phyloP scores from a whole-genome alignment of 2,797 vertebrate genomes.

The Arnoldichthys spilopterus region DNA sequence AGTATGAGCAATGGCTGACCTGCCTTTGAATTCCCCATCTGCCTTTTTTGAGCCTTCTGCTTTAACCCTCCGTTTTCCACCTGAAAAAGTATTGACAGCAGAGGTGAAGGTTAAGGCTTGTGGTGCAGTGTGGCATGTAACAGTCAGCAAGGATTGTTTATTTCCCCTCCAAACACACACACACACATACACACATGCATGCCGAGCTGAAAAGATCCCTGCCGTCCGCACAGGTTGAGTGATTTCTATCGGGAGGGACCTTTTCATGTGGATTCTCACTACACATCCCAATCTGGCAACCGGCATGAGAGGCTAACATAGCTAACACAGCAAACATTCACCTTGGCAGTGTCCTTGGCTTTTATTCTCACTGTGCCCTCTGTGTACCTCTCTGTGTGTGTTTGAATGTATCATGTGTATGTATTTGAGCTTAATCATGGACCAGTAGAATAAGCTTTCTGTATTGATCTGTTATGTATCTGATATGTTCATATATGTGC shows the following conservation, averaged over 20 bases:
- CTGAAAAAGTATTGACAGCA: neutral
- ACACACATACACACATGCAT: neutral
- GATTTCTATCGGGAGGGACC: neutral
- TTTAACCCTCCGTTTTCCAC: neutral
- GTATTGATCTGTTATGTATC: neutral
- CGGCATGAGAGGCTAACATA: constrained; percentile 2
- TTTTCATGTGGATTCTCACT: constrained; percentile 8
- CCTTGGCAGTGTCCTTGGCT: constrained; percentile 35
- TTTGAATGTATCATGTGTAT: constrained; percentile 1
- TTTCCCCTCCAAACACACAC: neutral
- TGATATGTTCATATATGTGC: neutral
- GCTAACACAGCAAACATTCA: neutral
- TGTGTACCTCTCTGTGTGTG: constrained; percentile 10
- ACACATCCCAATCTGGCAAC: constrained; percentile 22
- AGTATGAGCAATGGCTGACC: constrained; percentile 4
- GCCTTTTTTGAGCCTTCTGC: neutral
- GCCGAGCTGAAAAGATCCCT: neutral
- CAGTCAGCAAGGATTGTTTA: neutral
- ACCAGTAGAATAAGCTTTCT: neutral
- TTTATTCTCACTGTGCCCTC: constrained; percentile 2
- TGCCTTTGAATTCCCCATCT: neutral
- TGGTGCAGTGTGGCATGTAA: neutral
- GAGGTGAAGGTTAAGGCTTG: neutral
- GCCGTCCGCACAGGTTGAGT: neutral
- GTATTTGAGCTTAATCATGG: neutral